A percentile compares a stretch with the other conserved stretches of the same genome.
phyloP scores from a whole-genome alignment of 1,140 invertebrate genomes.

The Arctopsyche grandis region DNA sequence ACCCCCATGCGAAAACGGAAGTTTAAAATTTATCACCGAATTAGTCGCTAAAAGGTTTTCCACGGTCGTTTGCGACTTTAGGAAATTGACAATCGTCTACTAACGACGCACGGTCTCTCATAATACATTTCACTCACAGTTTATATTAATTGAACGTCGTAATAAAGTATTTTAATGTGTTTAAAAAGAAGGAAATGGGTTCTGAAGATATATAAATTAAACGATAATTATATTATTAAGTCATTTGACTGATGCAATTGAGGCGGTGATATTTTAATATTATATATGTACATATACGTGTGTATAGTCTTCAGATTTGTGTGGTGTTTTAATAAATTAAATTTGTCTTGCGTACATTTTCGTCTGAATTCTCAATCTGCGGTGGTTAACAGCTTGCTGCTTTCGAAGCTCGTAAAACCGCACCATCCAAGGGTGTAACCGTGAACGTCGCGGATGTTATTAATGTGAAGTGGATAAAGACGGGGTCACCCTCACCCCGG shows the following conservation, averaged over 20 bases:
- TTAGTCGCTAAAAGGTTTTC: conserved; percentile 54
- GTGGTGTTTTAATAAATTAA: too few relatives aligned
- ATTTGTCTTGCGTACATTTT: too few relatives aligned
- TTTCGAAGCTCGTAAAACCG: not conserved
- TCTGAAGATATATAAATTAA: too few relatives aligned
- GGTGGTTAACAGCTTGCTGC: not conserved
- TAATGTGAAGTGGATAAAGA: not conserved
- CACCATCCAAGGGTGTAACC: not conserved
- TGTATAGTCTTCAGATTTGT: too few relatives aligned
- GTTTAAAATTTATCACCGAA: conserved; percentile 54
- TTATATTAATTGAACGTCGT: not conserved
- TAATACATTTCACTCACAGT: not conserved
- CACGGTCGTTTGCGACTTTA: conserved; percentile 20
- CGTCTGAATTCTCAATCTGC: too few relatives aligned
- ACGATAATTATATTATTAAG: too few relatives aligned
- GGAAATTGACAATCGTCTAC: conserved; percentile 53
- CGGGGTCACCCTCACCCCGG: not conserved
- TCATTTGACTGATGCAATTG: too few relatives aligned
- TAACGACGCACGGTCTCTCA: not conserved
- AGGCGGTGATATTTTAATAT: too few relatives aligned
- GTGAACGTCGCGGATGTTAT: not conserved
- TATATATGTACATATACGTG: too few relatives aligned
- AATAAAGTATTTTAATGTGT: too few relatives aligned
- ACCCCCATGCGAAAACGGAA: conserved; percentile 39
- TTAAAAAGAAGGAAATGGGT: too few relatives aligned